Base-by-base conservation (phyloP, 2,113 vertebrate genomes). In the Chelonoidis abingdonii region DNA sequence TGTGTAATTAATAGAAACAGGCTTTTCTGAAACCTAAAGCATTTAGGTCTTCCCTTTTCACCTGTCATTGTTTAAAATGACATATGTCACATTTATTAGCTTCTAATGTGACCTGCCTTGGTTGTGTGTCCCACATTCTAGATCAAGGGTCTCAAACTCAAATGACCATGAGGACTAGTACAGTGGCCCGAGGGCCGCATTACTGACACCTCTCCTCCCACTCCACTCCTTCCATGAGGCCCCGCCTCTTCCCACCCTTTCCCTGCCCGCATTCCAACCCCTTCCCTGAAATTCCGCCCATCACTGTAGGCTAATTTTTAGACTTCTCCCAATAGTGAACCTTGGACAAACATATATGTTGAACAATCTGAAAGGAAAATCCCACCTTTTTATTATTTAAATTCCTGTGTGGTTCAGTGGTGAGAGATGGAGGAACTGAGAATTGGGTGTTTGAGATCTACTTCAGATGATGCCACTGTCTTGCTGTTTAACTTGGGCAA, bases 1-100 rank as follows among this genome's bases (percentile, higher is more conserved):
- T 78, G 62, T 62, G 83, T 1, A 52, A 53, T 75, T 84, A 3
- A 13, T 83, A 0, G 81, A 83, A 22, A 79, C 22, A 35, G 0
- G 0, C 47, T 56, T 93, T 84, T 80, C 52, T 93, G 92, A 78
- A 25, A 2, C 38, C 78, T 90, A 83, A 50, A 87, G 90, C 88
- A 85, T 53, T 35, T 29, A 52, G 8, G 13, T 12, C 49, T 75
- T 90, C 88, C 84, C 69, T 93, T 86, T 52, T 35, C 49, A 4
- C 72, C n/a, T 13, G 76, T 85, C 80, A 24, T 87, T 89, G 88
- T 80, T 41, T 4, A 87, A 41, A 35, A 83, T 24, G 53, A 53
- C 49, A 13, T 31, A 21, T 84, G 88, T 12, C 87, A 31, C 41
- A 79, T 72, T 27, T 3, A 2, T 25, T 86, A 78, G 0, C 72